A percentile compares a stretch with the other conserved stretches of the same genome.
phyloP scores from a whole-genome alignment of 2,888 invertebrate species.

The Mycogona germanica region DNA sequence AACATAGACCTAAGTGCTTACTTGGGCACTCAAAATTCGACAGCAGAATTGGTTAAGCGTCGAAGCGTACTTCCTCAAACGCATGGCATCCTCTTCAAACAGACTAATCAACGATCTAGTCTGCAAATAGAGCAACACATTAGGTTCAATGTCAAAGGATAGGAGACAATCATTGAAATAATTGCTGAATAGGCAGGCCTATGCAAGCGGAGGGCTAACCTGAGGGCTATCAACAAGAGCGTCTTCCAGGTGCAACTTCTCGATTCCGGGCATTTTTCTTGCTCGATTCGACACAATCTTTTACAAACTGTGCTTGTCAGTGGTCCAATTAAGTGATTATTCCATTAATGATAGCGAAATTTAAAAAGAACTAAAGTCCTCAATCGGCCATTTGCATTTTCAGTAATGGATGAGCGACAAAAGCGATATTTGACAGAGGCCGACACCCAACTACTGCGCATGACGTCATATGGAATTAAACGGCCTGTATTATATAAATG shows the following conservation, averaged over 20 bases:
- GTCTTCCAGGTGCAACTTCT: slow-evolving; percentile 20
- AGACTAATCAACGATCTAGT: slow-evolving; percentile 15
- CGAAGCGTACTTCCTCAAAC: slow-evolving; percentile 13
- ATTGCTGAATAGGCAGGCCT: neutral
- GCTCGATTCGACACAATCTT: too few relatives aligned
- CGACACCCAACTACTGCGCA: too few relatives aligned
- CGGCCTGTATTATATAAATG: too few relatives aligned
- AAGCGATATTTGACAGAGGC: too few relatives aligned
- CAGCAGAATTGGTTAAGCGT: slow-evolving; percentile 14
- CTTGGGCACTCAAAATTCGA: slow-evolving; percentile 16
- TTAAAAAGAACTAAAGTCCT: too few relatives aligned
- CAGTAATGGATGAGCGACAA: too few relatives aligned
- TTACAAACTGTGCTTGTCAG: too few relatives aligned
- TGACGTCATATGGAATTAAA: too few relatives aligned
- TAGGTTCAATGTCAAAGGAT: neutral
- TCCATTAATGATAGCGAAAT: too few relatives aligned
- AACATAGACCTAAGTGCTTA: too few relatives aligned
- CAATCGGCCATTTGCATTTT: too few relatives aligned
- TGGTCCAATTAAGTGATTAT: too few relatives aligned
- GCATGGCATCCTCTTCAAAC: slow-evolving; percentile 16
- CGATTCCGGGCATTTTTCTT: slow-evolving; percentile 17
- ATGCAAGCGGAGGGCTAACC: neutral
- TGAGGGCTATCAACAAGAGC: slow-evolving; percentile 21
- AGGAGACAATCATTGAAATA: neutral
- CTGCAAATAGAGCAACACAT: slow-evolving; percentile 3